A percentile compares a stretch with the other conserved stretches of the same genome.
Conservation (phyloP, 2,888 invertebrate genomes). For the Drosophila emarginata region DNA sequence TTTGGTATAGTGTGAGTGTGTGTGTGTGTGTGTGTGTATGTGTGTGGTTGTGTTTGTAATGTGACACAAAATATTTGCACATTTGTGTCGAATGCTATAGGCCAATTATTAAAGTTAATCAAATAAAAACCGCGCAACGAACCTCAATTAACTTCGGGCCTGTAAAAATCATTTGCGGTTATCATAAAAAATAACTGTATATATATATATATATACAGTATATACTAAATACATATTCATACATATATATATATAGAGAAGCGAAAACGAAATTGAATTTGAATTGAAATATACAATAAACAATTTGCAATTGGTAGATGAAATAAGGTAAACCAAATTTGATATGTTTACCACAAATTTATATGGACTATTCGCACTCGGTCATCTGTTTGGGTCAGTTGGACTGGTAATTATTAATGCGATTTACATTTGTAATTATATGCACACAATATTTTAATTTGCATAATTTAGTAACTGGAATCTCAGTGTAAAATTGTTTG, state of each 20-base stretch:
- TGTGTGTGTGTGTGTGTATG: not conserved
- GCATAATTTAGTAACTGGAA: constrained; percentile 70
- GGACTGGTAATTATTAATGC: constrained; percentile 56
- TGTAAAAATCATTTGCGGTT: constrained; percentile 72
- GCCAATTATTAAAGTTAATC: constrained; percentile 69
- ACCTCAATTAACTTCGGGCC: constrained; percentile 68
- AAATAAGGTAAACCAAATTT: constrained; percentile 34
- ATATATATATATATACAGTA: not conserved
- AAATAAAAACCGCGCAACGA: constrained; percentile 65
- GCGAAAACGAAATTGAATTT: not conserved
- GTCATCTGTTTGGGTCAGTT: not conserved
- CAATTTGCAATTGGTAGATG: constrained; percentile 5
- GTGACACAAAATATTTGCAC: constrained; percentile 43
- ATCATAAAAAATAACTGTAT: constrained; percentile 26
- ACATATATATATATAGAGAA: not conserved
- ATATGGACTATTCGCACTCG: constrained; percentile 46
- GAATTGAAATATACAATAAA: constrained; percentile 10
- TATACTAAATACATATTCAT: not conserved
- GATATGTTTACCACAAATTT: constrained; percentile 69
- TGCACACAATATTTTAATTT: constrained; percentile 74
- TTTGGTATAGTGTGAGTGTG: not conserved
- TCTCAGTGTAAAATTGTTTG: constrained; percentile 11
- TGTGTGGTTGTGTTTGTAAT: not conserved
- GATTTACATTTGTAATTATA: constrained; percentile 74
- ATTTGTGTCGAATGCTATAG: constrained; percentile 30